These are phyloP conservation scores for Folsomia candida DNA, from an alignment of 2,888 invertebrate genomes.

Conservation along the genomic window DNA sequence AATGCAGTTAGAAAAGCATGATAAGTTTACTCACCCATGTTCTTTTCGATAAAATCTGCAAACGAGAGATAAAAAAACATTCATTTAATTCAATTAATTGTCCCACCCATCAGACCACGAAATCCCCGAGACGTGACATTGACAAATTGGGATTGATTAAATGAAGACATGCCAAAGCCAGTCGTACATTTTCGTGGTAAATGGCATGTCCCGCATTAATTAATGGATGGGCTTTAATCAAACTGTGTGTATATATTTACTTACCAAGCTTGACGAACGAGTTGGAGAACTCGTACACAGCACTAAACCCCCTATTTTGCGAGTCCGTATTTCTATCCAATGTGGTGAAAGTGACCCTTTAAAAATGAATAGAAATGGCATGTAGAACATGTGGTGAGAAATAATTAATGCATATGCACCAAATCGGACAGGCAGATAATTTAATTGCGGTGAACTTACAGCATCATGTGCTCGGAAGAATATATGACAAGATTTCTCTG, in stretches of 20 bases:
- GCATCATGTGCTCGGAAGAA: constrained; percentile 58
- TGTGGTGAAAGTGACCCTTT: constrained; percentile 84
- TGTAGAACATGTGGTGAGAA: too few species aligned
- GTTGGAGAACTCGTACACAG: constrained; percentile 97
- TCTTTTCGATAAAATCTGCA: constrained; percentile 83
- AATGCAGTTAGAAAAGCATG: too few species aligned
- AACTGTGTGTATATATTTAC: not conserved
- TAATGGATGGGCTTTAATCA: not conserved
- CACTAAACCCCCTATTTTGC: constrained; percentile 97
- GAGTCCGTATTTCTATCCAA: constrained; percentile 86
- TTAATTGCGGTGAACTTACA: too few species aligned
- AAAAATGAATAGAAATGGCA: too few species aligned
- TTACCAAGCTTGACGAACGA: constrained; percentile 96
- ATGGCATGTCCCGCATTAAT: not conserved
- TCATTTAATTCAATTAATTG: too few species aligned
- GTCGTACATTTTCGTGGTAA: not conserved
- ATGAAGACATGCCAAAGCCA: not conserved
- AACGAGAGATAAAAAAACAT: not conserved
- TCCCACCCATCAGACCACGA: too few species aligned
- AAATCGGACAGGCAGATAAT: too few species aligned
- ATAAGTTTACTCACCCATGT: too few species aligned
- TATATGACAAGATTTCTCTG: constrained; percentile 93
- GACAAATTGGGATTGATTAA: too few species aligned
- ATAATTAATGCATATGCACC: too few species aligned
- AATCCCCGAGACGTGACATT: too few species aligned